These are phyloP conservation scores for Asarcornis scutulata DNA, from an alignment of 2,113 vertebrate species.

Conservation along the genomic window DNA sequence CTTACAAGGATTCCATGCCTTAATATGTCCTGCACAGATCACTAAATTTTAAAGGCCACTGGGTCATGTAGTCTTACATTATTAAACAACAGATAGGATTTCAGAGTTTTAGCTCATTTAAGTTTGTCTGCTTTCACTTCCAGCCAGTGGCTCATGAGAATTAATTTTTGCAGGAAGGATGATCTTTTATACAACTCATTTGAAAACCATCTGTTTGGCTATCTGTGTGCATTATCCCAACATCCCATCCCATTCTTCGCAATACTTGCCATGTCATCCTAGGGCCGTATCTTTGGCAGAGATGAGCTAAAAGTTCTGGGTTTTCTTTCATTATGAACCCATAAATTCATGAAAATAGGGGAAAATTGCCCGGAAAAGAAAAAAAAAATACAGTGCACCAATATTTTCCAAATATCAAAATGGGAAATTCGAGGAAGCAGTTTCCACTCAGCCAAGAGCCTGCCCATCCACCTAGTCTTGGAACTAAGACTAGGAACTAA, in stretches of 20 bases:
- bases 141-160: neutral
- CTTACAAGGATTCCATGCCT: neutral
- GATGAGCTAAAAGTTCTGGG: neutral
- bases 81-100: neutral
- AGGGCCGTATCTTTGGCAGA: neutral
- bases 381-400: fast-evolving
- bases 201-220: neutral
- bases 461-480: neutral
- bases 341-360: neutral
- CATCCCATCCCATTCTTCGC: neutral
- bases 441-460: neutral
- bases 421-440: neutral
- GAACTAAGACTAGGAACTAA: no score
- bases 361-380: neutral
- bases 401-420: neutral
- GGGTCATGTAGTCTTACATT: neutral
- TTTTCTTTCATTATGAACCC: neutral
- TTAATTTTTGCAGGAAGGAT: neutral
- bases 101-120: neutral
- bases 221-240: no score
- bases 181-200: neutral
- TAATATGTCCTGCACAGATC: neutral
- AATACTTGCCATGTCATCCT: neutral
- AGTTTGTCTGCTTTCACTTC: slow-evolving; percentile 22
- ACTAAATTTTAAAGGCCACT: slow-evolving; percentile 22